Base-by-base conservation (phyloP, 2,888 invertebrate species). In the Hyposoter didymator region DNA sequence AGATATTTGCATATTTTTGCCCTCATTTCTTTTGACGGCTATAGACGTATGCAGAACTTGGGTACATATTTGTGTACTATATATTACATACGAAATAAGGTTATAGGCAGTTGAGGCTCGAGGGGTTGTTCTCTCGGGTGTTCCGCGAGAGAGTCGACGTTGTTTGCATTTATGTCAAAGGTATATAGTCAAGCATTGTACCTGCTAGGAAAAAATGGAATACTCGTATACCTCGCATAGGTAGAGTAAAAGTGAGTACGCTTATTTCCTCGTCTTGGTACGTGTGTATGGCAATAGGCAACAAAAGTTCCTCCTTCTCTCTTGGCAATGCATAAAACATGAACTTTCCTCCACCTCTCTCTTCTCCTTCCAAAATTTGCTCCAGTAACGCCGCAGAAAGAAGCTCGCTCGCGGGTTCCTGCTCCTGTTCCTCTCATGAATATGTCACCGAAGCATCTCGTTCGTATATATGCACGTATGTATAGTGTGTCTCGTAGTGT, bases 341-440 rank as follows among this genome's bases (percentile, higher is more conserved):
- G 87, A 87, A 87, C 78, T 82, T 87, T 86, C 78, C 47, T 8
- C 86, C 72, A 82, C 66, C 45, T 52, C 32, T 4, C 49, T 59
- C 72, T 69, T 47, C 35, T 47, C 76, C 80, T 52, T 69, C 32
- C 79, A 75, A 88, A 88, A 88, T 88, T 87, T 88, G 88, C 88
- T 88, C 88, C 64, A 87, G 87, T 87, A 87, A 88, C 87, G 87
- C 82, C 78, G 80, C 75, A 87, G 85, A 88, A 88, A 87, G 87
- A 85, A 86, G 78, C 78, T 80, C 55, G 74, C 82, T 62, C 59
- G 82, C 82, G 82, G 62, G 72, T 84, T 78, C 78, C 81, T 78
- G 78, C 84, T 78, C 69, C 84, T 82, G 75, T 82, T 79, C 73
- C 59, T 76, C 82, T 82, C 85, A 87, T 87, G 87, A 87, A 87